phyloP scores from a whole-genome alignment of 2,888 invertebrate genomes.

The Epinotia demarniana region DNA sequence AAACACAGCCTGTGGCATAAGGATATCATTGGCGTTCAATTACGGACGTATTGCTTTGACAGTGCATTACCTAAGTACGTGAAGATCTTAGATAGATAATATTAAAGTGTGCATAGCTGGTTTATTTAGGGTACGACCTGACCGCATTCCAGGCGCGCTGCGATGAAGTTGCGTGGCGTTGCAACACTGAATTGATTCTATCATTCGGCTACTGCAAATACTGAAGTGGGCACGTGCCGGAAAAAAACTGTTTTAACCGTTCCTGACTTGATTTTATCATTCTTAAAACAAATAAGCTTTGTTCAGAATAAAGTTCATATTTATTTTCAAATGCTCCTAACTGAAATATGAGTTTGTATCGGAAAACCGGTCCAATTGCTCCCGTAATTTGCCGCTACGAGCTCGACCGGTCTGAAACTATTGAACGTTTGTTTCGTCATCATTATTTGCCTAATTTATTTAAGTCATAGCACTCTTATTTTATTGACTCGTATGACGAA shows the following conservation, averaged over 20 bases:
- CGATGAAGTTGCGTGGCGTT: conserved; percentile 52
- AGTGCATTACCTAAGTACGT: not conserved
- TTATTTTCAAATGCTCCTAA: not conserved
- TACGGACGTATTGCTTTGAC: not conserved
- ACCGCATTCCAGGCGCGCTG: conserved; percentile 52
- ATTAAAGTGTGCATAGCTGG: conserved; percentile 37
- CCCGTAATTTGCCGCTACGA: conserved; percentile 67
- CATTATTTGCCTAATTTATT: conserved; percentile 48
- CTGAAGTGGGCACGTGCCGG: conserved; percentile 57
- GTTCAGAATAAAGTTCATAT: not conserved
- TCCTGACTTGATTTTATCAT: not conserved
- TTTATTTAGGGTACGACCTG: conserved; percentile 42
- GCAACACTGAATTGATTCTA: conserved; percentile 61
- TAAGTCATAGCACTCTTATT: not conserved
- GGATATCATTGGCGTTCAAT: not conserved
- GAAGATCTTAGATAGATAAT: conserved; percentile 22
- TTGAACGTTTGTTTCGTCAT: conserved; percentile 47
- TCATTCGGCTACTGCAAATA: conserved; percentile 51
- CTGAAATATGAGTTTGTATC: not conserved
- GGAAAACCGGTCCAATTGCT: conserved; percentile 45
- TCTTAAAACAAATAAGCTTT: not conserved
- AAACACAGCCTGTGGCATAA: not conserved
- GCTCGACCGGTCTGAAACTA: conserved; percentile 64
- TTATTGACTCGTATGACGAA: not conserved
- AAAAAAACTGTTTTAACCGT: conserved; percentile 53